phyloP scores from a whole-genome alignment of 53 echinoderm and acorn worm genomes.

The Actinopyga echinites region DNA sequence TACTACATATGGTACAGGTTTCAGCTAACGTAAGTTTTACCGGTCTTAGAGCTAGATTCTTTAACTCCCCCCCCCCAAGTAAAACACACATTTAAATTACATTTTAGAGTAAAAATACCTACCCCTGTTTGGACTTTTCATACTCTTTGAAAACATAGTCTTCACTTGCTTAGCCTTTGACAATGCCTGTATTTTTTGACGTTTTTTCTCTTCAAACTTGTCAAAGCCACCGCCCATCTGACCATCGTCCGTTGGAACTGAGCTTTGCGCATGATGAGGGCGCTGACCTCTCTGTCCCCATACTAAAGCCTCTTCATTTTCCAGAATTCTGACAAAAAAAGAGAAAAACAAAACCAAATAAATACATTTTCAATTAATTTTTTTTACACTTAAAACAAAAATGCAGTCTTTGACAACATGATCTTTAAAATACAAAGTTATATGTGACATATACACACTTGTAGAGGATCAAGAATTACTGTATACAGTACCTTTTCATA shows the following conservation, averaged over 20 bases:
- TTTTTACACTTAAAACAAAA: too few species aligned
- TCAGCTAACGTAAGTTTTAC: too few species aligned
- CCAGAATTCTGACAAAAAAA: neutral
- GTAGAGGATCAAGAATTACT: too few species aligned
- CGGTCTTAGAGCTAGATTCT: too few species aligned
- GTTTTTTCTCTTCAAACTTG: conserved; percentile 89
- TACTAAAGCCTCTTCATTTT: neutral
- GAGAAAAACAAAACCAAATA: neutral
- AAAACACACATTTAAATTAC: too few species aligned
- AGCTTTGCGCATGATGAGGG: neutral
- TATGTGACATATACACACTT: too few species aligned
- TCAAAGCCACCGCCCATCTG: conserved; percentile 61
- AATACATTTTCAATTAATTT: too few species aligned
- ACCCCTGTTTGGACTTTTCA: conserved; percentile 80
- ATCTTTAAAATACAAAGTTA: too few species aligned
- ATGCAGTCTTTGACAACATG: too few species aligned
- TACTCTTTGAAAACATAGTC: conserved; percentile 76
- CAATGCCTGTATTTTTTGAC: conserved; percentile 63
- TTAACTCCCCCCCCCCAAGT: too few species aligned
- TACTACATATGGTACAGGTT: too few species aligned
- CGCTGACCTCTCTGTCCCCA: neutral
- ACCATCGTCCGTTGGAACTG: conserved; percentile 7
- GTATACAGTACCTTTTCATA: too few species aligned
- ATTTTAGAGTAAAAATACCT: neutral
- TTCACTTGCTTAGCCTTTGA: conserved; percentile 67